Percentiles rank a stretch among this genome's conserved stretches.
Evolutionary conservation across 1,140 invertebrate species (phyloP).

Genomic region (Armadillidium nasatum): DNA sequence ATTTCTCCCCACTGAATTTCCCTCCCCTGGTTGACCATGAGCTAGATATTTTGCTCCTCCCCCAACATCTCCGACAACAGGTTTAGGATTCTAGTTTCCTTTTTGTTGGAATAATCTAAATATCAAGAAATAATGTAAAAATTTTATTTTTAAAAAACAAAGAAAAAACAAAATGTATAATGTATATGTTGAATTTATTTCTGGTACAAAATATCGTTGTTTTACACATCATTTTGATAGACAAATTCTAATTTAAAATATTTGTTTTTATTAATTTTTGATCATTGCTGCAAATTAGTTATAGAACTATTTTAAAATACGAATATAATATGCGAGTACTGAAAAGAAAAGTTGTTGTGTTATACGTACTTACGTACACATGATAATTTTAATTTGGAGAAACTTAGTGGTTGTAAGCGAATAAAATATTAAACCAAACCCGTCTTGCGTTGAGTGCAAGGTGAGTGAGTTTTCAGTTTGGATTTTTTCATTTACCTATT

Average conservation of each 20-base stretch:
- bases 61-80: conserved; percentile 4
- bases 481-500: background rate
- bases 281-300: background rate
- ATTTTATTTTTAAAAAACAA: too few species aligned
- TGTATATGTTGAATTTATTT: background rate
- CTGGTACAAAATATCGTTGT: background rate
- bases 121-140: background rate
- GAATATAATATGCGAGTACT: background rate
- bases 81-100: conserved; percentile 12
- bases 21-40: conserved; percentile 3
- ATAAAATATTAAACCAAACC: conserved; percentile 3
- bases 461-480: conserved; percentile 3
- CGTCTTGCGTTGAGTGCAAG: background rate
- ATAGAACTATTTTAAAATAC: background rate
- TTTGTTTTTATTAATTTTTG: background rate
- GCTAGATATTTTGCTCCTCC: background rate
- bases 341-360: background rate
- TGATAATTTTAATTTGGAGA: background rate
- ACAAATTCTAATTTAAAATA: background rate
- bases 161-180: background rate
- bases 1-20: conserved; percentile 2
- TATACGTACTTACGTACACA: too few species aligned
- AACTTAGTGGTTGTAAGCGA: background rate
- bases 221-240: background rate
- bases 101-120: background rate